Conservation (phyloP, 2,113 vertebrate species). For the Corydoras sp. region DNA sequence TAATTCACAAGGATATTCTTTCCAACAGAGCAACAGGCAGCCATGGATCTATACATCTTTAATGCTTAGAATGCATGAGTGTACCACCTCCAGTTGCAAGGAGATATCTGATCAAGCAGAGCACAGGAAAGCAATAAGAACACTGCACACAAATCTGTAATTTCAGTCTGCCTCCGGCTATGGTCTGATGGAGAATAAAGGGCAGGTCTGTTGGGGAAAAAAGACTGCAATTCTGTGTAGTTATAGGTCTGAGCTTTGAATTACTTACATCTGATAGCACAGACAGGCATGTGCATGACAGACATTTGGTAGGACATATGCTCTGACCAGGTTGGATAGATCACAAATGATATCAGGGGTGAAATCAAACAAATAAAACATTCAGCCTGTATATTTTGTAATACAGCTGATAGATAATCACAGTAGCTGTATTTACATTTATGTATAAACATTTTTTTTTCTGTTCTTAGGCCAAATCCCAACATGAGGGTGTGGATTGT, state of each 20-base stretch:
- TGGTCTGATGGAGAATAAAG: constrained; percentile 1
- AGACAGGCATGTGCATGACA: not conserved
- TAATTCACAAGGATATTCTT: too few relatives aligned
- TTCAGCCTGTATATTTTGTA: too few relatives aligned
- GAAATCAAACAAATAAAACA: too few relatives aligned
- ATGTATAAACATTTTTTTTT: constrained; percentile 10
- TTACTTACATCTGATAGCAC: constrained; percentile 11
- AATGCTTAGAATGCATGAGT: too few relatives aligned
- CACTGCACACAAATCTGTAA: constrained; percentile 23
- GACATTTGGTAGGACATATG: not conserved
- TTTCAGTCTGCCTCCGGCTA: constrained; percentile 16
- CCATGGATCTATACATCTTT: too few relatives aligned
- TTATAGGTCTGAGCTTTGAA: constrained; percentile 4
- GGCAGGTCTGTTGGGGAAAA: constrained; percentile 1
- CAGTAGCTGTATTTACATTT: too few relatives aligned
- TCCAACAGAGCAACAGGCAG: too few relatives aligned
- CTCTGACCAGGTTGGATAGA: not conserved
- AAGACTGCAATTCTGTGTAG: not conserved
- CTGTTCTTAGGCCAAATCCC: constrained; percentile 59
- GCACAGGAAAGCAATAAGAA: constrained; percentile 23
- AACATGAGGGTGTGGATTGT: constrained; percentile 93
- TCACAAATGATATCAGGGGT: too few relatives aligned
- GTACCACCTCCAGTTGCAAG: too few relatives aligned
- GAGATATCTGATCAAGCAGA: too few relatives aligned
- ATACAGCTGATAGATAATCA: too few relatives aligned